Conservation (phyloP, 2,113 vertebrate species). For the Perca flavescens region DNA sequence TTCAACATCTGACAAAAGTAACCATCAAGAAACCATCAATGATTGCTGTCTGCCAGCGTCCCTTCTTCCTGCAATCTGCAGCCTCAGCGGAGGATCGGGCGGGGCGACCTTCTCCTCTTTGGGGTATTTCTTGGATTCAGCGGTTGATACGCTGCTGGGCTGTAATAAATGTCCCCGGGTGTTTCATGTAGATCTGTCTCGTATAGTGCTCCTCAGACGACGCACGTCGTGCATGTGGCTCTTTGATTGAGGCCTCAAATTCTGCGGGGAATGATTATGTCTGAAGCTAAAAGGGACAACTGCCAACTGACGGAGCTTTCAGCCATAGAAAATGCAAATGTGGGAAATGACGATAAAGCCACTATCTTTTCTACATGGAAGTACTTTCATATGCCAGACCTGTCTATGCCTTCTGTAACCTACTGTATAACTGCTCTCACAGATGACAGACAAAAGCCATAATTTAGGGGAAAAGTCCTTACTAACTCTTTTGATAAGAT, state of each 20-base stretch:
- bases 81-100: conserved; percentile 8
- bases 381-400: not conserved
- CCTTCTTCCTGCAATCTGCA: conserved; percentile 25
- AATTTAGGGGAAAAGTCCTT: not conserved
- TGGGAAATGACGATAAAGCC: conserved; percentile 59
- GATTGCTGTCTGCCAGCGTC: not conserved
- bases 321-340: conserved; percentile 57
- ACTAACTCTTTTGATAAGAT: conserved; percentile 14
- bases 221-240: conserved; percentile 28
- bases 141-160: conserved; percentile 27
- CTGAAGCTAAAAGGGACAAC: conserved; percentile 57
- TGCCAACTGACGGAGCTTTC: conserved; percentile 62
- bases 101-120: conserved; percentile 8
- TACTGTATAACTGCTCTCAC: not conserved
- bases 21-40: conserved; percentile 22
- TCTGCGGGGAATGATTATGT: conserved; percentile 64
- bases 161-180: conserved; percentile 65
- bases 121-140: conserved; percentile 39
- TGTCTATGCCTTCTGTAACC: not conserved
- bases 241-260: conserved; percentile 62
- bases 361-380: not conserved
- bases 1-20: conserved; percentile 21
- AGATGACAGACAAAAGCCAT: conserved; percentile 5
- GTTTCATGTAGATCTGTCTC: conserved; percentile 65
- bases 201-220: conserved; percentile 32